Evolutionary conservation across 2,797 vertebrate genomes (phyloP), one percentile per base, ranked within the genome.

Genomic region (Octomys mimax): DNA sequence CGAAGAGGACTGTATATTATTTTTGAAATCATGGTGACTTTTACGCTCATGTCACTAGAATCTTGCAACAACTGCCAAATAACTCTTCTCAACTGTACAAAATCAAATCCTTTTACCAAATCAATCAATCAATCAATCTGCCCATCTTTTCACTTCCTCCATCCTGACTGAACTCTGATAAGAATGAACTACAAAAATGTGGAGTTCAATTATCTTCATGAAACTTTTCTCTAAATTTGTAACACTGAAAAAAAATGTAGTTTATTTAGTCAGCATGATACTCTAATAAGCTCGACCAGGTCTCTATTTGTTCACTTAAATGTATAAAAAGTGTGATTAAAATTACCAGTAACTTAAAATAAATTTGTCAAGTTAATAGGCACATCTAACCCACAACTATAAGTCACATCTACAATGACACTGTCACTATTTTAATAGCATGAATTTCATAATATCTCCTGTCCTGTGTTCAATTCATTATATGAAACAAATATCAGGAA

Each of bases 151-250:
- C 42, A 62, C 79, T 22, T 77, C 22, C 61, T 86, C 9, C 3
- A 85, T 82, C 31, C 33, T 77, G 49, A 84, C 9, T 66, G 21
- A 92, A 91, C 49, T 91, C 26, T 84, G 62, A 71, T 26, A 61
- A 6, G 66, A 77, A 88, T 46, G 54, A 31, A 87, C 14, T 80
- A 78, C 33, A 85, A 61, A 59, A 59, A 79, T 57, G 78, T 66
- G 73, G 18, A 82, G 68, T 87, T 86, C 73, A 92, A 61, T 33
- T 62, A 1, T 8, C 33, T 18, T 36, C 36, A 70, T 59, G 2
- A 85, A 94, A 46, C 70, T 66, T 19, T 95, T 52, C 6, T 66
- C 31, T 83, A 92, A 82, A 95, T 75, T 54, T 19, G 7, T 57
- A 79, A 36, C 22, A 59, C 46, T 54, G 28, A 75, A 84, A 18